Evolutionary conservation across 2,113 vertebrate genomes (phyloP).

Genomic region (Axis porcinus): DNA sequence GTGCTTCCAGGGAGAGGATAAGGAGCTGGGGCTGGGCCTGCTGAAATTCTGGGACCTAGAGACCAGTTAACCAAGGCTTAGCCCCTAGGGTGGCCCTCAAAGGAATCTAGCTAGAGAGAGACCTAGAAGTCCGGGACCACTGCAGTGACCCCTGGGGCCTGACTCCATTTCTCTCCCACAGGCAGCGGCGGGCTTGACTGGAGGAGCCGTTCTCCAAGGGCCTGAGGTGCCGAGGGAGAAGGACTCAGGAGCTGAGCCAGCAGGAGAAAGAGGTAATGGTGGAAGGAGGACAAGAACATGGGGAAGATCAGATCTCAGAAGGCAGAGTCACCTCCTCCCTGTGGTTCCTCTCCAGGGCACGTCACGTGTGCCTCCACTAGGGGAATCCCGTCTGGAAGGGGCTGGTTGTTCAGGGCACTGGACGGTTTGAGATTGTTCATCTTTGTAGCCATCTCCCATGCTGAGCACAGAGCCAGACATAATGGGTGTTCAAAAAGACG

Average conservation of each 20-base stretch:
- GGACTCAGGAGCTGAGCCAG: too few relatives aligned
- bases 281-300: neutral
- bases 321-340: too few relatives aligned
- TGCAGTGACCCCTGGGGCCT: neutral
- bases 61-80: neutral
- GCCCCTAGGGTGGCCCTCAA: neutral
- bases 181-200: too few relatives aligned
- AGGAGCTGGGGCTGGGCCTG: fast-evolving
- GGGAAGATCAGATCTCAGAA: neutral
- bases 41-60: neutral
- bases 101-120: neutral
- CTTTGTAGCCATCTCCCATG: neutral
- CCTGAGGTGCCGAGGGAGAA: fast-evolving
- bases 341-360: neutral
- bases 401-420: neutral
- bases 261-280: neutral
- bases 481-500: neutral
- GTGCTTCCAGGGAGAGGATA: neutral
- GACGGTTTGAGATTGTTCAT: neutral
- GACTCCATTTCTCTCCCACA: neutral
- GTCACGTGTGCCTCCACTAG: neutral
- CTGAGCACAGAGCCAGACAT: neutral
- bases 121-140: neutral
- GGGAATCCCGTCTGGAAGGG: too few relatives aligned
- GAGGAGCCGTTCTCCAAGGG: neutral